A percentile compares a stretch with the other conserved stretches of the same genome.
Evolutionary conservation across 2,888 invertebrate genomes (phyloP).

Genomic region (Drosophila trichaetosa): DNA sequence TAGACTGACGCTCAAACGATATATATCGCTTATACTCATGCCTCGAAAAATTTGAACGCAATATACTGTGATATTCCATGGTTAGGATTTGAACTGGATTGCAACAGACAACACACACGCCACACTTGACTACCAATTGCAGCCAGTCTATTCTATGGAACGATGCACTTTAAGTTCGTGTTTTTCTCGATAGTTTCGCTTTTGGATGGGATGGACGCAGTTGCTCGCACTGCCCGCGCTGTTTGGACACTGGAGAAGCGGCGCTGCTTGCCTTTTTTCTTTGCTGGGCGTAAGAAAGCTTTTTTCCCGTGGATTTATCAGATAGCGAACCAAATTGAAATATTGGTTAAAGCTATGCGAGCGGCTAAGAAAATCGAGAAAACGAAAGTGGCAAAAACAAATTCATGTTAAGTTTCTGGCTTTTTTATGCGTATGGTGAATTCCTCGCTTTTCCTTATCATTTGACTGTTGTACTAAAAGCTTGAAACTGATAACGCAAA

Average conservation of each 20-base stretch:
- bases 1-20: conserved; percentile 80
- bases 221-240: conserved; percentile 76
- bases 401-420: conserved; percentile 46
- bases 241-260: conserved; percentile 77
- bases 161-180: conserved; percentile 34
- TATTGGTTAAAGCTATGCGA: conserved; percentile 34
- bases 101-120: neutral
- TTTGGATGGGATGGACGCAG: conserved; percentile 35
- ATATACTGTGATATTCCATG: conserved; percentile 66
- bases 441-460: conserved; percentile 67
- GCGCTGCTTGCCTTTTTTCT: conserved; percentile 8
- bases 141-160: conserved; percentile 2
- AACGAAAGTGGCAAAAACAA: conserved; percentile 58
- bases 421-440: conserved; percentile 66
- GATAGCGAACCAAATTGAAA: conserved; percentile 44
- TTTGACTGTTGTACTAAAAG: conserved; percentile 40
- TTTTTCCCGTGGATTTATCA: conserved; percentile 38
- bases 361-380: conserved; percentile 19
- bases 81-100: neutral
- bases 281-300: conserved; percentile 42
- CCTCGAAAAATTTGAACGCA: conserved; percentile 81
- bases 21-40: conserved; percentile 82
- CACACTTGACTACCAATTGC: conserved; percentile 5
- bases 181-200: conserved; percentile 7
- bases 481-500: conserved; percentile 51